These are phyloP conservation scores for Cyclina sinensis DNA, from an alignment of 1,140 invertebrate genomes.

Conservation along the genomic window DNA sequence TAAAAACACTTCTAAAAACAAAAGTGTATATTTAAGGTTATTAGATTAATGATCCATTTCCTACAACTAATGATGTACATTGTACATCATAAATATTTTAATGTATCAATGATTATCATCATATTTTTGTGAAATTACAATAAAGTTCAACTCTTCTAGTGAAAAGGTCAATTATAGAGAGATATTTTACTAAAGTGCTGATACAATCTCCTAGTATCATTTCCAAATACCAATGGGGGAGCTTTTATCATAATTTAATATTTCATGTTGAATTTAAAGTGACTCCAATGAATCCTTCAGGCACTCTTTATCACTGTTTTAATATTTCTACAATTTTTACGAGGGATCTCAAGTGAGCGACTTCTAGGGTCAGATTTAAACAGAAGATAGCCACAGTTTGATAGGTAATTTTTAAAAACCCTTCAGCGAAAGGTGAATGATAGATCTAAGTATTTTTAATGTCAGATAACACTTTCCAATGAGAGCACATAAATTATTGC, in stretches of 20 bases:
- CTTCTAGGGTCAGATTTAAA: slow-evolving; percentile 49
- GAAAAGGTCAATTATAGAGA: slow-evolving; percentile 53
- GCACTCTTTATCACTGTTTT: slow-evolving; percentile 31
- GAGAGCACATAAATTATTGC: slow-evolving; percentile 21
- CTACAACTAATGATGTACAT: not conserved
- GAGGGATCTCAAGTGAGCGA: slow-evolving; percentile 33
- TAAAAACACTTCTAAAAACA: slow-evolving; percentile 22
- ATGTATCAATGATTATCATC: not conserved
- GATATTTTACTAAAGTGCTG: slow-evolving; percentile 54
- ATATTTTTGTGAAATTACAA: slow-evolving; percentile 55
- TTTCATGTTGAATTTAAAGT: slow-evolving; percentile 61
- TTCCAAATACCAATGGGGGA: slow-evolving; percentile 43
- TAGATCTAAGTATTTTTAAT: slow-evolving; percentile 7
- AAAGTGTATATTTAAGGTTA: not conserved
- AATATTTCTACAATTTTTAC: slow-evolving; percentile 55
- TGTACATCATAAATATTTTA: slow-evolving; percentile 37
- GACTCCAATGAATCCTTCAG: slow-evolving; percentile 49
- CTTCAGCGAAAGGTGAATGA: slow-evolving; percentile 22
- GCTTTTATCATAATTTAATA: slow-evolving; percentile 64
- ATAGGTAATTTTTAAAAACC: slow-evolving; percentile 47
- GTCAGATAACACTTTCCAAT: slow-evolving; percentile 23
- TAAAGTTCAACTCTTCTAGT: slow-evolving; percentile 50
- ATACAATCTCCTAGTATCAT: slow-evolving; percentile 46
- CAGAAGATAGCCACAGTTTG: slow-evolving; percentile 18
- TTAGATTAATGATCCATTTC: not conserved